These are phyloP conservation scores for Gracilinanus agilis DNA, from an alignment of 2,113 vertebrate species.

Conservation along the genomic window DNA sequence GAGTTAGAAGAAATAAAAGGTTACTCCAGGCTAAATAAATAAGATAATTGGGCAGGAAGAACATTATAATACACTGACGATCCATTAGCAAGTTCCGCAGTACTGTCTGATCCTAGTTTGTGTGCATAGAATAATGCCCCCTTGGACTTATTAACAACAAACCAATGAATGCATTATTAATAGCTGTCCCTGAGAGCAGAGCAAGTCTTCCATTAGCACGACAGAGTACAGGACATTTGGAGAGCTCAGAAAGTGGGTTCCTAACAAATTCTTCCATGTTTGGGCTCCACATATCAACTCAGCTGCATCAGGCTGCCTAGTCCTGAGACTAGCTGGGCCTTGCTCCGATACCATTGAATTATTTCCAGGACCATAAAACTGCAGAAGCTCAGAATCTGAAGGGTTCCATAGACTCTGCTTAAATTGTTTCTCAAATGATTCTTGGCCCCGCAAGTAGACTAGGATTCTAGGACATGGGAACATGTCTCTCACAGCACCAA, in stretches of 20 bases:
- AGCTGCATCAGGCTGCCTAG: background rate
- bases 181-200: constrained; percentile 2
- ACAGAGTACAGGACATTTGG: background rate
- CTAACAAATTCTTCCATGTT: too few species aligned
- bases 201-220: background rate
- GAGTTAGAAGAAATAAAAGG: background rate
- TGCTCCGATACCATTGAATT: background rate
- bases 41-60: background rate
- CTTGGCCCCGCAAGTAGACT: background rate
- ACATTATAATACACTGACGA: rapidly evolving
- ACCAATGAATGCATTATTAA: background rate
- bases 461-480: background rate
- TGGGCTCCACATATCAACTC: background rate
- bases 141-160: background rate
- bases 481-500: background rate
- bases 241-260: background rate
- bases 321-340: background rate
- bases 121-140: background rate
- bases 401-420: background rate
- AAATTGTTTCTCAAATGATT: background rate
- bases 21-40: constrained; percentile 48
- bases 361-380: background rate
- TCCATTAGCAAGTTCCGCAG: constrained; percentile 31
- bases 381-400: background rate
- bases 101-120: background rate